Evolutionary conservation across 2,113 vertebrate genomes (phyloP), one percentile per base, ranked within the genome.

Genomic region (Platysteira castanea): DNA sequence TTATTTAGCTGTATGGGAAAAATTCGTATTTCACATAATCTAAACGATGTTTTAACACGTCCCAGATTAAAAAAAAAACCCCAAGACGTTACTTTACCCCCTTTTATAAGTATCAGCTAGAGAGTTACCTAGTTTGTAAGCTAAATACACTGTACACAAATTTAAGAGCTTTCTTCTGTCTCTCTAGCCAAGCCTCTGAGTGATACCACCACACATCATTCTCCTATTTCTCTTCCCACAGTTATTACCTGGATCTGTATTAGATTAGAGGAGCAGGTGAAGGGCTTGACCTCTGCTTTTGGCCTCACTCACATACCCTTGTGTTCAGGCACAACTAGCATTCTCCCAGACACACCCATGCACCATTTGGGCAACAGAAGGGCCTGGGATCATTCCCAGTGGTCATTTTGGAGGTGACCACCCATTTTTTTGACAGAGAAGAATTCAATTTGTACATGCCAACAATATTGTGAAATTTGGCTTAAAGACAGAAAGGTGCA

Each of bases 331-430:
- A 42, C 15, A 76, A 11, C 12, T 14, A 33, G 2, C 2, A 3
- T 23, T 77, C 5, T 81, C 17, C 27, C 24, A 77, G 27, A 47
- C 23, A 33, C 31, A 33, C 10, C 9, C 19, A 28, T 3, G 26
- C 8, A 75, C 9, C 1, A 11, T 81, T 56, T 60, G 9, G 6
- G 6, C 17, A 53, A 41, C 13, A 41, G 4, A 41, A 19, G 26
- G 7, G 4, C 16, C 39, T 59, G n/a, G 23, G 9, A 80, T 17
- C 14, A 24, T 60, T 76, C 28, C 8, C 7, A 63, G 35, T 4
- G 4, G 12, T 5, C 2, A 35, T 44, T 80, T 64, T 80, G 54
- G 24, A 77, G 27, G 8, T 0, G 1, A n/a, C 2, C 15, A 24
- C 2, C 3, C 16, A 16, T 47, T 60, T 61, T 41, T 90, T 44